Evolutionary conservation across 2,113 vertebrate species (phyloP), one percentile per base, ranked within the genome.

Genomic region (Condylura cristata): DNA sequence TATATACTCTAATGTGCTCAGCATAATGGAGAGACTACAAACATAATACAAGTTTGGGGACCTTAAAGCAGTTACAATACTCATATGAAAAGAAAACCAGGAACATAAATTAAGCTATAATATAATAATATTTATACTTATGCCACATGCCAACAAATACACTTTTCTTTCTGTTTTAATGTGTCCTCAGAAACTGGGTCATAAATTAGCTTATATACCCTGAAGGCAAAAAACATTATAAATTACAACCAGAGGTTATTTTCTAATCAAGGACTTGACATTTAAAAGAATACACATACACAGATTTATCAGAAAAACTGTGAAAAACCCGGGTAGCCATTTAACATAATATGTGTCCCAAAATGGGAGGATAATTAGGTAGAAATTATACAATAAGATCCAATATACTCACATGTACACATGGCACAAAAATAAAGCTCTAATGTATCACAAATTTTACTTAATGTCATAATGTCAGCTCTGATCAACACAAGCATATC

Each of bases 401-500:
- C 79, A 94, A 11, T 37, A 22, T 76, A 90, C 89, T 92, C 48
- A 46, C 71, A 81, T 74, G 6, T 89, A 89, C 6, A 56, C 8
- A 32, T 1, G 75, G 71, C 75, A 91, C 81, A 95, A 72, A 96
- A 89, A 84, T 96, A 91, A 93, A 90, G 61, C 60, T 80, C 41
- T 39, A 81, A 96, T 74, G 66, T 87, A 74, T 81, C 76, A 93
- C 85, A 89, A 96, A 95, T 95, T 95, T 85, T 79, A 86, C 78
- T 90, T 93, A 91, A 90, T 72, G 60, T 41, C 60, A 53, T 65
- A 75, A 75, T 39, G 63, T 48, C 83, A 61, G 79, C 46, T 91
- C 71, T 87, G 89, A 95, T 81, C 89, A 96, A 92, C 83, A 95
- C 66, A 87, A 93, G 58, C 32, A 56, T 72, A 89, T 70, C 70